Evolutionary conservation across 1,140 invertebrate species (phyloP).

Genomic region (Kradibia gibbosae): DNA sequence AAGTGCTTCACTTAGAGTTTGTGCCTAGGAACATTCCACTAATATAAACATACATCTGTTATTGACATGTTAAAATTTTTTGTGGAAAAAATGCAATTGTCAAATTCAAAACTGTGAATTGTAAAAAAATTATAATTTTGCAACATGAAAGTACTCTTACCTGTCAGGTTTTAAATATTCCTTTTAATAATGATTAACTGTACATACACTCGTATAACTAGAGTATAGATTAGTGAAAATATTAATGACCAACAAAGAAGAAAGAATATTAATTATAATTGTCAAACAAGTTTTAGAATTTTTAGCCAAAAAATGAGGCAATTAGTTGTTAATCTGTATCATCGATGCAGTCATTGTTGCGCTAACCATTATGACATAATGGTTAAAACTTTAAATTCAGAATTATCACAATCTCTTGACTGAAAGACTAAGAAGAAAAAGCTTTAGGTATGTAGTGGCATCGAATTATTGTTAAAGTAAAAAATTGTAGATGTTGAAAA

Average conservation of each 20-base stretch:
- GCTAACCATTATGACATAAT: slow-evolving; percentile 35
- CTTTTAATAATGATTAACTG: slow-evolving; percentile 38
- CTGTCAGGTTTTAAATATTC: slow-evolving; percentile 44
- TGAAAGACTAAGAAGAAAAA: slow-evolving; percentile 44
- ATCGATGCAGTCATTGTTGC: slow-evolving; percentile 46
- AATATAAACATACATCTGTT: slow-evolving; percentile 28
- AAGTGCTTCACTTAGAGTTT: slow-evolving; percentile 35
- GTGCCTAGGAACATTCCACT: slow-evolving; percentile 47
- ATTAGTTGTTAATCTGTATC: slow-evolving; percentile 49
- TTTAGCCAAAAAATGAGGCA: slow-evolving; percentile 44
- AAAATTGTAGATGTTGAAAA: slow-evolving; percentile 39
- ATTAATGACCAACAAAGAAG: slow-evolving; percentile 43
- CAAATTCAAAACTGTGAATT: slow-evolving; percentile 40
- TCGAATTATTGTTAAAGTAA: slow-evolving; percentile 45
- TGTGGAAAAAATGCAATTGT: slow-evolving; percentile 12
- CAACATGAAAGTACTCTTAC: slow-evolving; percentile 42
- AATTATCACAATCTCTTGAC: slow-evolving; percentile 46
- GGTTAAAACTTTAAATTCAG: slow-evolving; percentile 31
- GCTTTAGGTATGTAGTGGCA: slow-evolving; percentile 48
- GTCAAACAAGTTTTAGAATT: slow-evolving; percentile 44
- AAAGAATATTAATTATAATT: slow-evolving; percentile 41
- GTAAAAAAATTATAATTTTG: slow-evolving; percentile 47
- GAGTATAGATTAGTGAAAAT: slow-evolving; percentile 26
- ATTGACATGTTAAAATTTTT: slow-evolving; percentile 35
- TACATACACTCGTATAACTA: slow-evolving; percentile 46